Percentiles rank a stretch among this genome's conserved stretches.
Conservation (phyloP, 2,797 vertebrate species). For the Tapera naevia region DNA sequence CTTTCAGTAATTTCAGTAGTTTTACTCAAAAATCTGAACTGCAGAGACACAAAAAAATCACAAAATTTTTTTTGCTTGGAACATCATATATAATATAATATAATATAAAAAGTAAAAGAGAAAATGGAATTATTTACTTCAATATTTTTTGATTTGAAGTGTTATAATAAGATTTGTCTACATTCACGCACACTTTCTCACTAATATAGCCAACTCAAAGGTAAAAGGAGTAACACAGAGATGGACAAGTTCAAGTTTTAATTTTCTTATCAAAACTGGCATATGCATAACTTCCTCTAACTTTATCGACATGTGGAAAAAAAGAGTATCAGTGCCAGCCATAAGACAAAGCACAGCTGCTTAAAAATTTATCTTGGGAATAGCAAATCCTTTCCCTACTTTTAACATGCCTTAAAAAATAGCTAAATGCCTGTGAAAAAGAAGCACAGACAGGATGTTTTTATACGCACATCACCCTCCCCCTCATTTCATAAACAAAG, state of each 20-base stretch:
- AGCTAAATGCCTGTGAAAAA: not conserved
- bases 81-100: not conserved
- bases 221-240: not conserved
- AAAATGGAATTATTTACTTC: not conserved
- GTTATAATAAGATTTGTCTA: not conserved
- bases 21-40: not conserved
- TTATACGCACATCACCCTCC: not conserved
- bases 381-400: not conserved
- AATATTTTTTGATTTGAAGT: not conserved
- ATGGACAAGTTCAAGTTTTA: not conserved
- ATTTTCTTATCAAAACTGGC: not conserved
- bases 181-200: not conserved
- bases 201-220: not conserved
- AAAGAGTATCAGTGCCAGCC: not conserved
- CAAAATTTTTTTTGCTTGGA: not conserved
- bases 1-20: not conserved
- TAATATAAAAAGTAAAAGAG: not conserved
- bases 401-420: not conserved
- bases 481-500: not conserved
- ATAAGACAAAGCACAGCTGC: not conserved
- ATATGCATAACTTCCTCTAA: not conserved
- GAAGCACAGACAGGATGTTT: accelerated
- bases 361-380: not conserved
- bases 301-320: not conserved
- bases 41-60: not conserved